Evolutionary conservation across 2,888 invertebrate genomes (phyloP), one percentile per base, ranked within the genome.

Genomic region (Drosophila formosana): DNA sequence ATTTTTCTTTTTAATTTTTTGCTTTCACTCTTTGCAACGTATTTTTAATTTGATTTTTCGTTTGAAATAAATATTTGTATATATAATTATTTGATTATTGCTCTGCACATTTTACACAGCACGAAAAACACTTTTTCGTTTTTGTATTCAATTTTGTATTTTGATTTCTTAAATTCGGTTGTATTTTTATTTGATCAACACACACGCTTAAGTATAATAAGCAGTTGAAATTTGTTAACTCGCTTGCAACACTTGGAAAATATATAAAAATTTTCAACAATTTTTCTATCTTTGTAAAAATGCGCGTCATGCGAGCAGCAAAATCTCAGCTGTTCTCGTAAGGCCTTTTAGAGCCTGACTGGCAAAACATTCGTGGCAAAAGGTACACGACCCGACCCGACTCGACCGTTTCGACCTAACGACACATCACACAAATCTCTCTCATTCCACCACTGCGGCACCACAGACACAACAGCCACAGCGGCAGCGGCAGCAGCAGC

Each of bases 301-400:
- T 90, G 89, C 91, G 91, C 91, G 91, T 91, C 91, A 90, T 91
- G 91, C 91, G 91, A 90, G 89, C 84, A 88, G 81, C 88, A 79
- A 90, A 91, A 91, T 91, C 90, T 91, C 91, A 91, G 90, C 92
- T 91, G 91, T 92, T 90, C 89, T 92, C 92, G 92, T 92, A 92
- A 92, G 92, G 92, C 92, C 92, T 92, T 91, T 91, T 91, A 92
- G 92, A 92, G 92, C 92, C 92, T 92, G 92, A 92, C 92, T 93
- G 92, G 91, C 92, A 92, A 90, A 92, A 92, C 92, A 92, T 92
- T 92, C 92, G 91, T 92, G 92, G 92, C 92, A 92, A 92, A 92
- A 93, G 92, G 92, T 92, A 93, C 92, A 92, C 92, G 92, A 93
- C 92, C 92, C 92, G 92, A 93, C 92, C 92, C 92, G 92, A 92